Percentiles rank a stretch among this genome's conserved stretches.
phyloP scores from a whole-genome alignment of 2,797 vertebrate genomes.

The Heteromormyrus szaboi region DNA sequence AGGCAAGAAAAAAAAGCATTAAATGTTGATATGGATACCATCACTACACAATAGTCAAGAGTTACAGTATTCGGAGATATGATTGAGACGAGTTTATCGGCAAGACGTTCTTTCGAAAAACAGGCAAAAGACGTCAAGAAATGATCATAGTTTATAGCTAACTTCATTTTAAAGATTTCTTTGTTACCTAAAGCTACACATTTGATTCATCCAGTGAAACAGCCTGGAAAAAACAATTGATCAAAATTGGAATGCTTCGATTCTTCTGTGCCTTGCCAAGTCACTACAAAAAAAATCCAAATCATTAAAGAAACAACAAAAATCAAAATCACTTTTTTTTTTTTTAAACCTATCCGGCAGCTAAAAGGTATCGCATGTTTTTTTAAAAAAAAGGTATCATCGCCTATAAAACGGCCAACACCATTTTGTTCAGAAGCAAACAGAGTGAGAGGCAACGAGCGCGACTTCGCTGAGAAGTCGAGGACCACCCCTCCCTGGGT shows the following conservation, averaged over 20 bases:
- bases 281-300: not conserved
- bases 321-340: conserved; percentile 31
- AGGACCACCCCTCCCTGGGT: not conserved
- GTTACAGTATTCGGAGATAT: not conserved
- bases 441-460: conserved; percentile 14
- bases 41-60: not conserved
- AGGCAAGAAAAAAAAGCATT: not conserved
- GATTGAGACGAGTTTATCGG: not conserved
- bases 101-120: not conserved
- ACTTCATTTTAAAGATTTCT: not conserved
- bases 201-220: not conserved
- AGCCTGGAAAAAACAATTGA: not conserved
- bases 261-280: not conserved
- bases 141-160: not conserved
- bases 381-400: conserved; percentile 7
- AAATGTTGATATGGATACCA: not conserved
- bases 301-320: conserved; percentile 2
- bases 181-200: not conserved
- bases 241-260: not conserved
- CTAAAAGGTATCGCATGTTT: conserved; percentile 13
- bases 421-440: conserved; percentile 27
- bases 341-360: conserved; percentile 27
- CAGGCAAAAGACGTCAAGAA: not conserved
- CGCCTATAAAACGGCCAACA: conserved; percentile 24
- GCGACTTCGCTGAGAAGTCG: conserved; percentile 17